These are phyloP conservation scores for Rhaphigaster nebulosa DNA, from an alignment of 2,888 invertebrate genomes.

Conservation along the genomic window DNA sequence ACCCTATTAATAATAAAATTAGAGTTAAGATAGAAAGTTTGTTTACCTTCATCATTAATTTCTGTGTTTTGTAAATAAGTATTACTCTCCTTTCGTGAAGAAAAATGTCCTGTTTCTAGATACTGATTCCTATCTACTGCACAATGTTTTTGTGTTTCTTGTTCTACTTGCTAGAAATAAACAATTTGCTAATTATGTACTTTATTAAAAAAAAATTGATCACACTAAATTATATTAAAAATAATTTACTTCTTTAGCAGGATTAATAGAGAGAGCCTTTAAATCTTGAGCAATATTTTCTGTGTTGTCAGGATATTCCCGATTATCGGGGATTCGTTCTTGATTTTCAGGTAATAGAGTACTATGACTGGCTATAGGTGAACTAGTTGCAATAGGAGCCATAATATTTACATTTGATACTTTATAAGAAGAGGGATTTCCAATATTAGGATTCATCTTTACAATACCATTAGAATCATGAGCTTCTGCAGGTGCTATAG, in stretches of 20 bases:
- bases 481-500: neutral
- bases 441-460: conserved; percentile 8
- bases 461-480: neutral
- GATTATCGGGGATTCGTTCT: conserved; percentile 78
- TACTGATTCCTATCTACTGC: conserved; percentile 79
- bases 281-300: conserved; percentile 59
- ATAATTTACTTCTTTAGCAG: conserved; percentile 50
- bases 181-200: neutral
- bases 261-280: conserved; percentile 54
- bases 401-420: conserved; percentile 64
- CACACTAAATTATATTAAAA: neutral
- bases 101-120: conserved; percentile 82
- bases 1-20: too few species aligned
- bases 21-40: neutral
- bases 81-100: conserved; percentile 59
- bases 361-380: conserved; percentile 66
- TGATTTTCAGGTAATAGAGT: conserved; percentile 71
- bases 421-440: conserved; percentile 43
- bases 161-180: conserved; percentile 65
- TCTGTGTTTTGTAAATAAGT: conserved; percentile 59
- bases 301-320: conserved; percentile 74
- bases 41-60: conserved; percentile 60
- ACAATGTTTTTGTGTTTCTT: conserved; percentile 67
- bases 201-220: neutral
- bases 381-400: conserved; percentile 64